A percentile compares a stretch with the other conserved stretches of the same genome.
phyloP scores from a whole-genome alignment of 1,140 invertebrate genomes.

The Battus philenor region DNA sequence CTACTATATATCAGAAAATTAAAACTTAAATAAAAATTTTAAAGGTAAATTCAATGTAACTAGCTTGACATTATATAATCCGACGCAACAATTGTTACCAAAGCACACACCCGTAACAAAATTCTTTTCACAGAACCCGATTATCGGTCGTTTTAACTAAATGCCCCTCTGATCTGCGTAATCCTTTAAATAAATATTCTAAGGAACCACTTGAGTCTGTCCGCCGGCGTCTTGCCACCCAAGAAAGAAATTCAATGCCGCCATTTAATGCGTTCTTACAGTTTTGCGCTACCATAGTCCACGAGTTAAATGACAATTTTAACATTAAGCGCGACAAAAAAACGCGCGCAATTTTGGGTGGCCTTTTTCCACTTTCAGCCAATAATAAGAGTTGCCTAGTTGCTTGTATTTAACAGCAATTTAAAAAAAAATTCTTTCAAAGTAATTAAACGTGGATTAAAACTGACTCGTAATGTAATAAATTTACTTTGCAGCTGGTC shows the following conservation, averaged over 20 bases:
- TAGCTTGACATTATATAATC: background rate
- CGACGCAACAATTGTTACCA: constrained; percentile 7
- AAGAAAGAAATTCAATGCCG: constrained; percentile 28
- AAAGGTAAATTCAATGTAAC: no score
- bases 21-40: no score
- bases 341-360: constrained; percentile 35
- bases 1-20: no score
- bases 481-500: no score
- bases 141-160: constrained; percentile 15
- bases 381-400: no score
- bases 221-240: constrained; percentile 30
- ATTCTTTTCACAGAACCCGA: constrained; percentile 36
- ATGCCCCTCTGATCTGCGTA: constrained; percentile 35
- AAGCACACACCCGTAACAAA: constrained; percentile 32
- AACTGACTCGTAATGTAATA: no score
- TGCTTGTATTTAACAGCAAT: no score
- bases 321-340: constrained; percentile 19
- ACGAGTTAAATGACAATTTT: constrained; percentile 28
- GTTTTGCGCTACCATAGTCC: constrained; percentile 40
- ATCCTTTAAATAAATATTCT: constrained; percentile 52
- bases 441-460: no score
- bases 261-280: constrained; percentile 27
- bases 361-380: constrained; percentile 33
- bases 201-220: constrained; percentile 31
- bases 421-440: no score